phyloP scores from a whole-genome alignment of 2,797 vertebrate species.

The Parauchenoglanis punctatus region DNA sequence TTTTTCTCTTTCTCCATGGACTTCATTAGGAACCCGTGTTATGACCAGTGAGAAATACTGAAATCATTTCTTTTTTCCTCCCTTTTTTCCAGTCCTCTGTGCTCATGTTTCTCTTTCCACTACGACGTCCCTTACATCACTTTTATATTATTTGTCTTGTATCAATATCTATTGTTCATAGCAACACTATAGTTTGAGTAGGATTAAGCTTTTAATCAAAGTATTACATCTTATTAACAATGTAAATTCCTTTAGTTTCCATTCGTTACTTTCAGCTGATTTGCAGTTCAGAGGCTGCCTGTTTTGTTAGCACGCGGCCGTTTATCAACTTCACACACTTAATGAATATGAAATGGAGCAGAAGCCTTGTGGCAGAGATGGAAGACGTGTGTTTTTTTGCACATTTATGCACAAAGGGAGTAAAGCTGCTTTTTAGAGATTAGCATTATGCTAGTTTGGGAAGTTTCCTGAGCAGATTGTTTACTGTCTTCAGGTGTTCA shows the following conservation, averaged over 20 bases:
- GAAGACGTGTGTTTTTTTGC: constrained; percentile 18
- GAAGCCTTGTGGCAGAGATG: neutral
- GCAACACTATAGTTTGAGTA: neutral
- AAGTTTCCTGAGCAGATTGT: constrained; percentile 38
- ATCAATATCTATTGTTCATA: neutral
- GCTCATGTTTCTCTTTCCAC: constrained; percentile 3
- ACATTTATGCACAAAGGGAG: constrained; percentile 6
- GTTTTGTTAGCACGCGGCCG: constrained; percentile 23
- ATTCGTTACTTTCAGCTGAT: constrained; percentile 30
- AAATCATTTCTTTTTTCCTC: neutral
- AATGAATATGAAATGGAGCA: constrained; percentile 38
- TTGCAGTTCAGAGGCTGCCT: constrained; percentile 28
- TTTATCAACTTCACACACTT: constrained; percentile 53
- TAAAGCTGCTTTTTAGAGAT: constrained; percentile 30
- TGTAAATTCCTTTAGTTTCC: constrained; percentile 12
- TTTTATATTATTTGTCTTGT: constrained; percentile 8
- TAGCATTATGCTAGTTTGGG: constrained; percentile 24
- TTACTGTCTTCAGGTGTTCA: constrained; percentile 8
- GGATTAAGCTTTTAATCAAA: constrained; percentile 10
- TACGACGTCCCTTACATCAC: neutral
- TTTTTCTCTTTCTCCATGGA: constrained; percentile 31
- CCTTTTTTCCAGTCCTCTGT: neutral
- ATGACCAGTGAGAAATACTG: constrained; percentile 26
- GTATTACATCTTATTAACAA: constrained; percentile 8
- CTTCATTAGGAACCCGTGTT: constrained; percentile 29